phyloP scores from a whole-genome alignment of 1,140 invertebrate genomes.

The Phenacoccus solenopsis region DNA sequence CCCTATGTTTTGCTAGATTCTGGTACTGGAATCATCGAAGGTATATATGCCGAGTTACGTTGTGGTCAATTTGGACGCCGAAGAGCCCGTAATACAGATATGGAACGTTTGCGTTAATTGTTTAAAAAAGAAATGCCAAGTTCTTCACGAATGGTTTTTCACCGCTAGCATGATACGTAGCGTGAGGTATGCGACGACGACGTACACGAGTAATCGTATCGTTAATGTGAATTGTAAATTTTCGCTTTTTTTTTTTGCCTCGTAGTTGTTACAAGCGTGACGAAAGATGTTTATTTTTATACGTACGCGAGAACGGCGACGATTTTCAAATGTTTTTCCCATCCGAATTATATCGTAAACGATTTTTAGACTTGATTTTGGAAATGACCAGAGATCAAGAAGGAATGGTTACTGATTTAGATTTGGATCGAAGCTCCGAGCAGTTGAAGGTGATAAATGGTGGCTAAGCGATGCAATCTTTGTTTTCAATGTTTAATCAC shows the following conservation, averaged over 20 bases:
- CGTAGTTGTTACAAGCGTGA: slow-evolving; percentile 76
- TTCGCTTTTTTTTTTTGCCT: not conserved
- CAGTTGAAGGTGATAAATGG: slow-evolving; percentile 46
- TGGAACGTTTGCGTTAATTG: slow-evolving; percentile 69
- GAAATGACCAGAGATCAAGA: slow-evolving; percentile 77
- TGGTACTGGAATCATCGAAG: slow-evolving; percentile 87
- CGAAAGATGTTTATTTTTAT: slow-evolving; percentile 88
- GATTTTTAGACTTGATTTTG: slow-evolving; percentile 65
- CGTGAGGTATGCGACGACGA: slow-evolving; percentile 45
- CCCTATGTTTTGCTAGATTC: slow-evolving; percentile 51
- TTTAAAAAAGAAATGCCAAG: slow-evolving; percentile 57
- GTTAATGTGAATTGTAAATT: slow-evolving; percentile 15
- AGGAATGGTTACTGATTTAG: slow-evolving; percentile 69
- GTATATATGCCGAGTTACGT: slow-evolving; percentile 89
- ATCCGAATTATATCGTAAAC: slow-evolving; percentile 66
- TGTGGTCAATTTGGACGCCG: slow-evolving; percentile 83
- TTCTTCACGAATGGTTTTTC: slow-evolving; percentile 89
- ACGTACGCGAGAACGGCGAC: slow-evolving; percentile 95
- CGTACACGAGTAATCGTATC: not conserved
- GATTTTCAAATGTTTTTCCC: slow-evolving; percentile 99
- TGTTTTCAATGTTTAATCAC: not conserved
- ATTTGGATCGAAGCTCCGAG: slow-evolving; percentile 53
- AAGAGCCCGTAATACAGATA: slow-evolving; percentile 80
- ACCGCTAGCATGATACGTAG: slow-evolving; percentile 82
- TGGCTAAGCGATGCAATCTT: not conserved